Evolutionary conservation across 2,888 invertebrate genomes (phyloP).

Genomic region (Cylindroiulus punctatus): DNA sequence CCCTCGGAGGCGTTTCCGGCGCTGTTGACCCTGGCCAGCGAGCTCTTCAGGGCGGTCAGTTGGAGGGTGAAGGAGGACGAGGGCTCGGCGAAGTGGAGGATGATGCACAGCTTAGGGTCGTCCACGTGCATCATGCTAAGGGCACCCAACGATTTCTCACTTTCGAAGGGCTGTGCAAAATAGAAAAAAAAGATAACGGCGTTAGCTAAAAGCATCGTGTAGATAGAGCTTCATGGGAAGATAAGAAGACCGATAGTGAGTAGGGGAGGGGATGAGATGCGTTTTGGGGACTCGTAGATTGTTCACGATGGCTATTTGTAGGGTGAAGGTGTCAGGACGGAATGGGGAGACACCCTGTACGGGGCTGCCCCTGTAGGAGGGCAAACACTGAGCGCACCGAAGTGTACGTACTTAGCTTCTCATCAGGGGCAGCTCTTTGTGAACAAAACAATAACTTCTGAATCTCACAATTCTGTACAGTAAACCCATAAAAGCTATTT

Average conservation of each 20-base stretch:
- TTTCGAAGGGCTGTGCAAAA: slow-evolving; percentile 30
- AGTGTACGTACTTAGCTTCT: no score
- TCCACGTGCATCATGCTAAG: slow-evolving; percentile 78
- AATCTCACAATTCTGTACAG: no score
- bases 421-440: no score
- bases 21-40: slow-evolving; percentile 60
- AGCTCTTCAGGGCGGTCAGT: slow-evolving; percentile 80
- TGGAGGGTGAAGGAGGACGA: slow-evolving; percentile 74
- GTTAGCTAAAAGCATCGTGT: background rate
- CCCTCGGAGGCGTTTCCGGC: slow-evolving; percentile 55
- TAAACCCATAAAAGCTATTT: no score
- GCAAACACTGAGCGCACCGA: no score
- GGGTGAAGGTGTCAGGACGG: no score
- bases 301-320: no score
- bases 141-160: slow-evolving; percentile 36
- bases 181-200: no score
- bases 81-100: slow-evolving; percentile 90
- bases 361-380: no score
- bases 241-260: background rate
- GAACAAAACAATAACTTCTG: no score
- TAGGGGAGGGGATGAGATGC: background rate
- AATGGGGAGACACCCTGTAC: no score
- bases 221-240: background rate
- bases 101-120: slow-evolving; percentile 87
- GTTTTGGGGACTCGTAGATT: no score